These are phyloP conservation scores for Epistrophe eligans DNA, from an alignment of 2,888 invertebrate genomes.

Conservation along the genomic window DNA sequence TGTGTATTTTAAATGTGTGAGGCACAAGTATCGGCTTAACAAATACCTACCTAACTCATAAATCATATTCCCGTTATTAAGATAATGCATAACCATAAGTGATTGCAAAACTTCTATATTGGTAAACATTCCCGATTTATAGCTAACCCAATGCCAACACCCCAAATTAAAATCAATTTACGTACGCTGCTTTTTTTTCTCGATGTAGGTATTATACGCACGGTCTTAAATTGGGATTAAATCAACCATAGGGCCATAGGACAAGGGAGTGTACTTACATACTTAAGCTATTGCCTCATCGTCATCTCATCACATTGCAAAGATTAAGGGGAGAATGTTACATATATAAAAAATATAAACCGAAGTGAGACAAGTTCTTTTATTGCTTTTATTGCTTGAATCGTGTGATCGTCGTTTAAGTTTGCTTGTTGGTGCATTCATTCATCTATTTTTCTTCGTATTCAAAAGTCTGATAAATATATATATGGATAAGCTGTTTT, in stretches of 20 bases:
- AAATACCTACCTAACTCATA: neutral
- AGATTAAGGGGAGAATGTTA: conserved; percentile 3
- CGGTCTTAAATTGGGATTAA: conserved; percentile 35
- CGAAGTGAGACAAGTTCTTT: conserved; percentile 42
- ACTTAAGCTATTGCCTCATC: conserved; percentile 22
- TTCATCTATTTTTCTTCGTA: conserved; percentile 1
- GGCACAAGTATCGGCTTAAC: neutral
- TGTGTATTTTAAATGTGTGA: neutral
- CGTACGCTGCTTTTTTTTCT: neutral
- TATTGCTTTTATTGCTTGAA: conserved; percentile 56
- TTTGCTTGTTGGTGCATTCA: conserved; percentile 21
- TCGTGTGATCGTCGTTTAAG: conserved; percentile 18
- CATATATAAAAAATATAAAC: conserved; percentile 1
- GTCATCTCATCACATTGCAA: neutral
- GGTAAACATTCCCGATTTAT: conserved; percentile 3
- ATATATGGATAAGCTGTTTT: conserved; percentile 10
- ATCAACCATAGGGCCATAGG: conserved; percentile 20
- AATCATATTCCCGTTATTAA: conserved; percentile 4
- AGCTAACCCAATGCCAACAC: conserved; percentile 17
- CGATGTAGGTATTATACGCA: no score
- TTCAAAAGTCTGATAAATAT: neutral
- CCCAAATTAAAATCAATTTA: conserved; percentile 37
- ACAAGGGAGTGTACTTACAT: conserved; percentile 23
- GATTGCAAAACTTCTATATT: conserved; percentile 14
- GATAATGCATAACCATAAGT: conserved; percentile 8